These are phyloP conservation scores for Phorcus lineatus DNA, from an alignment of 2,888 invertebrate genomes.

Conservation along the genomic window DNA sequence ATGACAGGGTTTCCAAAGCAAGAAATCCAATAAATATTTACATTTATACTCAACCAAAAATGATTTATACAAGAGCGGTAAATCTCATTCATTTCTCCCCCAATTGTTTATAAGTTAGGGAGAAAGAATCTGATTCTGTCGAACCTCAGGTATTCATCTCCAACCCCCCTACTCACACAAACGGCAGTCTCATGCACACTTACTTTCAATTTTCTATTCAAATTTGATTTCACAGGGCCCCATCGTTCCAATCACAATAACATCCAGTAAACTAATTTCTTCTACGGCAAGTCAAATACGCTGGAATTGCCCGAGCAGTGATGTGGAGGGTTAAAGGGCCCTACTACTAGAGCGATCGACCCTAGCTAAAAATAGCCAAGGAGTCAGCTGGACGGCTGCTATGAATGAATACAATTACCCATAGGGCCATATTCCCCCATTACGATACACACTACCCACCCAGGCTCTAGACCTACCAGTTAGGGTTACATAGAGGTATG, in stretches of 20 bases:
- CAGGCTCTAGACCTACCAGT: neutral
- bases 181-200: neutral
- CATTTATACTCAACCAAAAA: no score
- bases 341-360: neutral
- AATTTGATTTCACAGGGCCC: neutral
- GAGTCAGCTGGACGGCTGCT: neutral
- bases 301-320: neutral
- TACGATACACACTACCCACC: neutral
- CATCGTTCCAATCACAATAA: slow-evolving; percentile 1
- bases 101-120: neutral
- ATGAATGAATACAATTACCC: neutral
- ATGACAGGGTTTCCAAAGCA: no score
- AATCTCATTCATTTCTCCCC: neutral
- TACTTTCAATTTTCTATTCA: slow-evolving; percentile 10
- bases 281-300: slow-evolving; percentile 1
- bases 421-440: neutral
- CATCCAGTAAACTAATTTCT: slow-evolving; percentile 13
- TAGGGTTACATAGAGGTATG: neutral
- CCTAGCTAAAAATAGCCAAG: neutral
- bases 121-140: neutral
- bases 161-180: neutral
- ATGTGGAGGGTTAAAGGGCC: neutral
- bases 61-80: no score
- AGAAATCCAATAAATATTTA: no score
- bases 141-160: neutral